Evolutionary conservation across 1,140 invertebrate species (phyloP).

Genomic region (Meloidogyne hapla): DNA sequence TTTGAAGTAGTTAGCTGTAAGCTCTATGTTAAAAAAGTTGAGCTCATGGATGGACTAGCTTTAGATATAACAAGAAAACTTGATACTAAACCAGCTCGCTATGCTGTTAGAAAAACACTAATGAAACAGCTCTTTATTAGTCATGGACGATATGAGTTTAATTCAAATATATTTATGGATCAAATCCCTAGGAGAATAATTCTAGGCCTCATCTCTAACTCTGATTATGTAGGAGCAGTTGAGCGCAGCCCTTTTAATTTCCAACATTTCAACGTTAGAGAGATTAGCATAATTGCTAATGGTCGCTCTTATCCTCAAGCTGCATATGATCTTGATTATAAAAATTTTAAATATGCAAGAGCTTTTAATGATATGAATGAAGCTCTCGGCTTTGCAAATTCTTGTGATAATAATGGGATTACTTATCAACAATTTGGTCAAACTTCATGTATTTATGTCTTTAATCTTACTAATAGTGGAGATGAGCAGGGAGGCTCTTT

Average conservation of each 20-base stretch:
- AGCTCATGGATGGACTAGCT: conserved; percentile 16
- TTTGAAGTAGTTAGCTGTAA: conserved; percentile 3
- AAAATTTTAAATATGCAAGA: conserved; percentile 26
- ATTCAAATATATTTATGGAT: conserved; percentile 31
- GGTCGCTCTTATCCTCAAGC: conserved; percentile 11
- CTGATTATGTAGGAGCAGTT: conserved; percentile 2
- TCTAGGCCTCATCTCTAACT: conserved; percentile 10
- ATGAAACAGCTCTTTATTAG: conserved; percentile 25
- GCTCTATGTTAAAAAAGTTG: conserved; percentile 15
- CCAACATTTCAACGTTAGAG: conserved; percentile 31
- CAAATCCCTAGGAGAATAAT: conserved; percentile 18
- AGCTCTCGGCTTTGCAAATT: conserved; percentile 28
- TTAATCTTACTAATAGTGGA: conserved; percentile 23
- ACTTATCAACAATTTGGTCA: conserved; percentile 2
- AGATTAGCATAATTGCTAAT: conserved; percentile 24
- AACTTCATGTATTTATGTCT: conserved; percentile 7
- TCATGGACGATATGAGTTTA: conserved; percentile 12
- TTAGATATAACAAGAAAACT: conserved; percentile 20
- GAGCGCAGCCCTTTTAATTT: conserved; percentile 28
- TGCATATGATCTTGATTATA: conserved; percentile 25
- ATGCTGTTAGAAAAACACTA: conserved; percentile 29
- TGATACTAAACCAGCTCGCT: conserved; percentile 22
- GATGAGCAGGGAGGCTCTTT: conserved; percentile 15
- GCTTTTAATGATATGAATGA: conserved; percentile 27
- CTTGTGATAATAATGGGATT: conserved; percentile 23